phyloP scores from a whole-genome alignment of 2,888 invertebrate genomes.

The Ophraella communa region DNA sequence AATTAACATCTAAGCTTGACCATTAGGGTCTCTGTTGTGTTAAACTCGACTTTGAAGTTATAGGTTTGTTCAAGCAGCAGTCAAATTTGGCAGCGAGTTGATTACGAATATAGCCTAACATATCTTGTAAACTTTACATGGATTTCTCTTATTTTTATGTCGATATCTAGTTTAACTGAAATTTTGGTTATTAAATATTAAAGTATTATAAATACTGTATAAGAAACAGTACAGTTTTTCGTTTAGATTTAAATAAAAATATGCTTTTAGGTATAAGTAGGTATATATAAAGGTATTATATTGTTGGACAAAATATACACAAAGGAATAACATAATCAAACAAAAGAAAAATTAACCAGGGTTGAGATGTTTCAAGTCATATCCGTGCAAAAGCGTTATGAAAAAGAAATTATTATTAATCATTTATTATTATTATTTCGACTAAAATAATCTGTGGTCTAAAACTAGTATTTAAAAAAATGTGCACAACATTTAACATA shows the following conservation, averaged over 20 bases:
- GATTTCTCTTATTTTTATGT: too few species aligned
- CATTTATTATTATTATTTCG: conserved; percentile 13
- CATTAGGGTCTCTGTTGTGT: too few species aligned
- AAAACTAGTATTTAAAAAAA: conserved; percentile 7
- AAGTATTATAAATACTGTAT: too few species aligned
- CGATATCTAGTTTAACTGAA: too few species aligned
- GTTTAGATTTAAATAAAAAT: conserved; percentile 25
- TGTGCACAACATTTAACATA: conserved; percentile 35
- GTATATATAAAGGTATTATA: conserved; percentile 29
- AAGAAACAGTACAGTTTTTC: too few species aligned
- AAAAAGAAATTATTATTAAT: conserved; percentile 17
- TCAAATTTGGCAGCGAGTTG: too few species aligned
- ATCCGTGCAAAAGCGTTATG: conserved; percentile 35
- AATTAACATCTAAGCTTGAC: too few species aligned
- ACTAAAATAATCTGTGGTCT: conserved; percentile 30
- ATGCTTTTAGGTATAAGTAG: conserved; percentile 18
- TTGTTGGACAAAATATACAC: conserved; percentile 44
- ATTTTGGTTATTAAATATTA: too few species aligned
- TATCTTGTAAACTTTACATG: too few species aligned
- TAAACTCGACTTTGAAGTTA: too few species aligned
- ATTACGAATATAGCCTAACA: too few species aligned
- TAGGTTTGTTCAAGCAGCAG: too few species aligned
- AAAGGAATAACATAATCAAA: conserved; percentile 42
- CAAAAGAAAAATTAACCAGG: conserved; percentile 29
- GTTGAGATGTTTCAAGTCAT: conserved; percentile 20